Percentiles rank a stretch among this genome's conserved stretches.
These are phyloP conservation scores for Pteromalus puparum DNA, from an alignment of 1,140 invertebrate genomes.

Conservation along the genomic window DNA sequence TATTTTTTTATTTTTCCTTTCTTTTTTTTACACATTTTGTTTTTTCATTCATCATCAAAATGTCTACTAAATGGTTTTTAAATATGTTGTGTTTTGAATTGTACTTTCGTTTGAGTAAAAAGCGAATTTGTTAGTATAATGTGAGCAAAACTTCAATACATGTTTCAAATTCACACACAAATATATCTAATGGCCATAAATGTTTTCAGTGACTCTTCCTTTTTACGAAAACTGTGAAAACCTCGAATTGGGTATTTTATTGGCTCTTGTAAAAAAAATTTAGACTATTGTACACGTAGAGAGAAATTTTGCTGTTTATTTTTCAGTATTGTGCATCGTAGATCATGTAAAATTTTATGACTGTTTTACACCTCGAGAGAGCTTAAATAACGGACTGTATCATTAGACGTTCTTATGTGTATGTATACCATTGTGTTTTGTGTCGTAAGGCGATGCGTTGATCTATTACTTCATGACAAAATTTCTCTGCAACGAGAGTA, in stretches of 20 bases:
- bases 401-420: background rate
- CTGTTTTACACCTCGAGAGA: background rate
- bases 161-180: background rate
- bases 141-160: background rate
- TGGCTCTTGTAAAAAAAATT: background rate
- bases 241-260: background rate
- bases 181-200: background rate
- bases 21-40: conserved; percentile 21
- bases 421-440: background rate
- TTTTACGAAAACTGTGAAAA: background rate
- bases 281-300: background rate
- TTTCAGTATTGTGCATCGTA: background rate
- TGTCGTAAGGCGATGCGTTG: background rate
- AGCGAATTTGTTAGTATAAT: background rate
- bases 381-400: background rate
- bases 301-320: background rate
- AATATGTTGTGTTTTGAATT: conserved; percentile 5
- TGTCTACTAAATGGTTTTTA: background rate
- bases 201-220: background rate
- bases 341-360: background rate
- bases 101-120: background rate
- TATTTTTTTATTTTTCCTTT: conserved; percentile 38
- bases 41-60: conserved; percentile 18
- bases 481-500: background rate
- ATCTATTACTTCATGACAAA: background rate